A percentile compares a stretch with the other conserved stretches of the same genome.
Conservation (phyloP, 2,888 invertebrate species). For the Eupithecia inturbata region DNA sequence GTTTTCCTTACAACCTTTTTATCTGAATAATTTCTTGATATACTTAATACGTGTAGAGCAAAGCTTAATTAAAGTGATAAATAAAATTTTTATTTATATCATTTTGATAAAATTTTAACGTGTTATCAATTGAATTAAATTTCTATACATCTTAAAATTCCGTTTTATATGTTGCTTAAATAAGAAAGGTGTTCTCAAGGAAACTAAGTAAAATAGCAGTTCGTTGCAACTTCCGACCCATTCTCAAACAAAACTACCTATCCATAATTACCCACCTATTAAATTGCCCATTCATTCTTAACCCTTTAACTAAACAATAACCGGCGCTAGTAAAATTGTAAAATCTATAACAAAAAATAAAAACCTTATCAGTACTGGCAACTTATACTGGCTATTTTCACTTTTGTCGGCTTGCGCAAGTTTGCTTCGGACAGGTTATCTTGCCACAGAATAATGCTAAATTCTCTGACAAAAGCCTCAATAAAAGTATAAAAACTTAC, state of each 20-base stretch:
- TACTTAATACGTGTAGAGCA: background rate
- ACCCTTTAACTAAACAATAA: constrained; percentile 50
- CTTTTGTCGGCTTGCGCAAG: constrained; percentile 80
- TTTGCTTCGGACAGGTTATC: constrained; percentile 44
- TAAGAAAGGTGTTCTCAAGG: background rate
- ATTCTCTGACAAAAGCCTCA: constrained; percentile 33
- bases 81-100: background rate
- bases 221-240: constrained; percentile 18
- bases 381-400: constrained; percentile 78
- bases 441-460: constrained; percentile 32
- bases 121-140: background rate
- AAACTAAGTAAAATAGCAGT: background rate
- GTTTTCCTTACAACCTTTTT: constrained; percentile 54
- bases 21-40: background rate
- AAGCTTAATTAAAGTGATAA: background rate
- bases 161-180: background rate
- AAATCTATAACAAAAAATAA: constrained; percentile 46
- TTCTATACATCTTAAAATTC: background rate
- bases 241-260: constrained; percentile 1
- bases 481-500: constrained; percentile 56
- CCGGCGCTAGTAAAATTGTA: constrained; percentile 49
- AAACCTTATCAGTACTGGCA: constrained; percentile 50
- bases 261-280: constrained; percentile 25
- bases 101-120: background rate
- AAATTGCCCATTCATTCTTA: constrained; percentile 39